Evolutionary conservation across 2,888 invertebrate genomes (phyloP).

Genomic region (Morpho deidamia): DNA sequence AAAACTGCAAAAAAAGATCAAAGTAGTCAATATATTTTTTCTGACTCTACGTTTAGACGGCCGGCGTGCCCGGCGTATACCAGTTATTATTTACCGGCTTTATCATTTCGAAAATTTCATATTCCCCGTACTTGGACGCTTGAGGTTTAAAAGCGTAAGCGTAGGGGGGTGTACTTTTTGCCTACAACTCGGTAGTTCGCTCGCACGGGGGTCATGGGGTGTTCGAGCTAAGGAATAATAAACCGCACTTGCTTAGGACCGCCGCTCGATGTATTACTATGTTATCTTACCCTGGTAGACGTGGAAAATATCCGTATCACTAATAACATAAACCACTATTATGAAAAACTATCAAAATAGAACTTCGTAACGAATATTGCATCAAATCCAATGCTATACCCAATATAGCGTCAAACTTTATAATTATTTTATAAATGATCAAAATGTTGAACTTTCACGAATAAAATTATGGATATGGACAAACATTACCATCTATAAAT

Average conservation of each 20-base stretch:
- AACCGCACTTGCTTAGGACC: slow-evolving; percentile 58
- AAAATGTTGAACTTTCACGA: too few species aligned
- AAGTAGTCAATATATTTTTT: slow-evolving; percentile 28
- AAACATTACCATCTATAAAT: too few species aligned
- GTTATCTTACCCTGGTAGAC: slow-evolving; percentile 31
- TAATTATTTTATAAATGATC: too few species aligned
- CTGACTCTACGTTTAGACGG: slow-evolving; percentile 44
- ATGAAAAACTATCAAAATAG: too few species aligned
- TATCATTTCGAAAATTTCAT: slow-evolving; percentile 79
- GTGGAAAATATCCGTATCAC: neutral
- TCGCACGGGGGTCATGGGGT: slow-evolving; percentile 55
- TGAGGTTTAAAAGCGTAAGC: slow-evolving; percentile 76
- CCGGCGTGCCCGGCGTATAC: slow-evolving; percentile 65
- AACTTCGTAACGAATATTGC: too few species aligned
- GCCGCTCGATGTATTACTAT: slow-evolving; percentile 31
- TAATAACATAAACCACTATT: too few species aligned
- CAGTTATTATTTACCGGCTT: slow-evolving; percentile 79
- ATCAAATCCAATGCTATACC: too few species aligned
- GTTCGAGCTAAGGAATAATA: slow-evolving; percentile 71
- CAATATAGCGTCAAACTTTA: too few species aligned
- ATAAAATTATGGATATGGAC: neutral
- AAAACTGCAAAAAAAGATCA: too few species aligned
- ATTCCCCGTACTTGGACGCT: slow-evolving; percentile 77
- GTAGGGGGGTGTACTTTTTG: slow-evolving; percentile 63
- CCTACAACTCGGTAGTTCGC: slow-evolving; percentile 65